A percentile compares a stretch with the other conserved stretches of the same genome.
Evolutionary conservation across 2,888 invertebrate species (phyloP).

Genomic region (Thymelicus lineola): DNA sequence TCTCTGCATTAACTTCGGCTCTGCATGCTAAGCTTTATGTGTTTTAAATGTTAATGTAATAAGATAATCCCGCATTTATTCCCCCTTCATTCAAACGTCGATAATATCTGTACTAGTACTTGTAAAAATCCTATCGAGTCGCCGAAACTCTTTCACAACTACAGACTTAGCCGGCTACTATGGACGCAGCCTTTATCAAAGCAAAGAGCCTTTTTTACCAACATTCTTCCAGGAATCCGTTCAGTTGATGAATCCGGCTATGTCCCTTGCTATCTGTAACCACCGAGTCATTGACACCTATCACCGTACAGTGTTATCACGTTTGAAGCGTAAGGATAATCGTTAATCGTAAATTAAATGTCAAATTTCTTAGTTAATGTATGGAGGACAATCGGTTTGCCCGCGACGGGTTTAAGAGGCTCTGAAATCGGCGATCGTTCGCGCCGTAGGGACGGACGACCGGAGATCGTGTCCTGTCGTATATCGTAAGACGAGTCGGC

Average conservation of each 20-base stretch:
- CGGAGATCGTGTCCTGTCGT: slow-evolving; percentile 50
- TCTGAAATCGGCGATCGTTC: slow-evolving; percentile 26
- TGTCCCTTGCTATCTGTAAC: too few relatives aligned
- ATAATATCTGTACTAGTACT: slow-evolving; percentile 16
- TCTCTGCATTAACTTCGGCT: slow-evolving; percentile 51
- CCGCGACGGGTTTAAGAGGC: slow-evolving; percentile 17
- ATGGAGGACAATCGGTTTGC: slow-evolving; percentile 48
- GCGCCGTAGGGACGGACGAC: not conserved
- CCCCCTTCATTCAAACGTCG: slow-evolving; percentile 22
- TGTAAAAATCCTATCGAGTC: not conserved
- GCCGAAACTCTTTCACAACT: too few relatives aligned
- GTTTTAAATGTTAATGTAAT: slow-evolving; percentile 29
- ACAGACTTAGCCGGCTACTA: too few relatives aligned
- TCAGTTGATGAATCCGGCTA: too few relatives aligned
- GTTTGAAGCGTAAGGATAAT: slow-evolving; percentile 28
- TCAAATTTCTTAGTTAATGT: slow-evolving; percentile 33
- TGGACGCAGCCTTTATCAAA: too few relatives aligned
- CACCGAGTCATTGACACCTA: not conserved
- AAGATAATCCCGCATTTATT: slow-evolving; percentile 35
- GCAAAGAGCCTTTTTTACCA: too few relatives aligned
- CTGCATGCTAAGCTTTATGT: slow-evolving; percentile 38
- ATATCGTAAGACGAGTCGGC: slow-evolving; percentile 36
- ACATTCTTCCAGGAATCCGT: too few relatives aligned
- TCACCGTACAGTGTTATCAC: slow-evolving; percentile 15
- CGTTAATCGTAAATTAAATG: slow-evolving; percentile 30